Evolutionary conservation across 92 coral and sea anemone genomes (phyloP).

Genomic region (Porites rus): DNA sequence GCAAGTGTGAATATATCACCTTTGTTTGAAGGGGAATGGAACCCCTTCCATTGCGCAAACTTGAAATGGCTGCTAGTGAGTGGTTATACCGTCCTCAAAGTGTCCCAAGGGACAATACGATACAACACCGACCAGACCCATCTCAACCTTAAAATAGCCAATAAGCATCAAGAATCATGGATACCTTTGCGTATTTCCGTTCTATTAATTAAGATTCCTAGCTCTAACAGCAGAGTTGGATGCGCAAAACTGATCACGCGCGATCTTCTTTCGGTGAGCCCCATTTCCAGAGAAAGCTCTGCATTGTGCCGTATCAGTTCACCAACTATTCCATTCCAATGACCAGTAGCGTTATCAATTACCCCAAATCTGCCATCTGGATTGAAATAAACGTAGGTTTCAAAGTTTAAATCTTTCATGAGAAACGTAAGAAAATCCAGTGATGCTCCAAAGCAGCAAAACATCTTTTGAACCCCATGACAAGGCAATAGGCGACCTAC

Average conservation of each 20-base stretch:
- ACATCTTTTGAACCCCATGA: not conserved
- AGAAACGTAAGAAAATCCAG: conserved; percentile 56
- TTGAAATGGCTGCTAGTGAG: no score
- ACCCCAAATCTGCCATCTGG: conserved; percentile 64
- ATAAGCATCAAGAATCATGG: no score
- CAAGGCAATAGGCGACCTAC: not conserved
- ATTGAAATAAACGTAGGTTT: conserved; percentile 44
- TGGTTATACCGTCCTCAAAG: no score
- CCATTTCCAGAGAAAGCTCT: conserved; percentile 58
- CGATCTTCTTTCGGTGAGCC: conserved; percentile 48
- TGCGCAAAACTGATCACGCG: conserved; percentile 57
- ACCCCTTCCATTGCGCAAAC: no score
- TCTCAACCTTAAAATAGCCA: no score
- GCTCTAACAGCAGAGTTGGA: conserved; percentile 54
- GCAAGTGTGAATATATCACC: no score
- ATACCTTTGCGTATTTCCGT: not conserved
- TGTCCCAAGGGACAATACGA: no score
- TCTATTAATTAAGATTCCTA: conserved; percentile 62
- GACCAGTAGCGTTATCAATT: not conserved
- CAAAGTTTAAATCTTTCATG: conserved; percentile 51
- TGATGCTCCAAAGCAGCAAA: conserved; percentile 61
- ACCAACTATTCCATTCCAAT: conserved; percentile 64
- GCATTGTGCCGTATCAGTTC: conserved; percentile 47
- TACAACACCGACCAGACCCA: no score
- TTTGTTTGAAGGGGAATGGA: no score